Evolutionary conservation across 2,113 vertebrate species (phyloP).

Genomic region (Poeciliopsis prolifica): DNA sequence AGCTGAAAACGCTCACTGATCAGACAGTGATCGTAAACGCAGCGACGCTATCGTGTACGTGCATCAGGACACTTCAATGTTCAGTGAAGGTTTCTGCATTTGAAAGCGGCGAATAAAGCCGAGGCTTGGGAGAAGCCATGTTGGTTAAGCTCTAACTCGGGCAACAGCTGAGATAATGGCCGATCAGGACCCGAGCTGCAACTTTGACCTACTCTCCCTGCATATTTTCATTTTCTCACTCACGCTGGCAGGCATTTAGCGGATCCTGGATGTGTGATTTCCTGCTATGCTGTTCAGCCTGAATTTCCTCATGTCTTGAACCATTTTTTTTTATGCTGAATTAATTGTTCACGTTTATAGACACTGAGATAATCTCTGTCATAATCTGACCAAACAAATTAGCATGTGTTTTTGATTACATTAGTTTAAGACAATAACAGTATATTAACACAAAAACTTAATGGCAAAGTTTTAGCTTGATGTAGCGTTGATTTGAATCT

Average conservation of each 20-base stretch:
- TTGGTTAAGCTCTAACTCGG: constrained; percentile 73
- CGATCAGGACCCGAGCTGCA: constrained; percentile 69
- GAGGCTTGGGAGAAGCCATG: constrained; percentile 68
- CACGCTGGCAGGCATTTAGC: not conserved
- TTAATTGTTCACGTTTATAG: not conserved
- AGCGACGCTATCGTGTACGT: not conserved
- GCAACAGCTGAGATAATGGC: constrained; percentile 78
- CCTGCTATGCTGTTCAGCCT: constrained; percentile 41
- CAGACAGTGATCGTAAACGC: not conserved
- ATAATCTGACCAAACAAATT: not conserved
- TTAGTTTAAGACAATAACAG: constrained; percentile 3
- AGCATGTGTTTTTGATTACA: not conserved
- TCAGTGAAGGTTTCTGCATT: not conserved
- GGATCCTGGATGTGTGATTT: not conserved
- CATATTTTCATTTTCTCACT: not conserved
- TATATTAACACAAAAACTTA: constrained; percentile 1
- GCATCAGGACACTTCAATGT: not conserved
- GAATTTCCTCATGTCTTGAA: constrained; percentile 49
- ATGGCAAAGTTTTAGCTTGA: not conserved
- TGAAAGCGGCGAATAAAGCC: constrained; percentile 30
- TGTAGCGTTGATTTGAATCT: not conserved
- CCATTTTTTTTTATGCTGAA: constrained; percentile 14
- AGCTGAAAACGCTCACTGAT: not conserved
- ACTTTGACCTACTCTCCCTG: constrained; percentile 59
- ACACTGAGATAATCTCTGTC: not conserved